Evolutionary conservation across 2,888 invertebrate genomes (phyloP), one percentile per base, ranked within the genome.

Genomic region (Maniola hyperantus): DNA sequence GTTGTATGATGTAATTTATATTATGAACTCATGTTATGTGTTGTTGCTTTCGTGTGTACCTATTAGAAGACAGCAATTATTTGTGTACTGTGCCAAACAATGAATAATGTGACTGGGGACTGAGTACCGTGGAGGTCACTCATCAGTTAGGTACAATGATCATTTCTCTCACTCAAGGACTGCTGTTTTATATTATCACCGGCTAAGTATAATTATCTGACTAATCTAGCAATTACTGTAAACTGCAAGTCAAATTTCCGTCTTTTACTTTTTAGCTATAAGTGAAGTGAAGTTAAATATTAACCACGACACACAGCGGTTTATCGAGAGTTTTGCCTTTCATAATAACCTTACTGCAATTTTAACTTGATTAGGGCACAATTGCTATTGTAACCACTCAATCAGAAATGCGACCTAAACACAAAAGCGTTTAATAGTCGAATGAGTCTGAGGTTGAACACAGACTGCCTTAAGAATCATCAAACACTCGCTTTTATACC

Each of bases 61-160:
- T n/a, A 20, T 50, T 48, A 34, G 8, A 44, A 48, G 34, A 55
- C 34, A 64, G 57, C 26, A 51, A 59, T 15, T 54, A 65, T 53
- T 54, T 44, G 59, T 55, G 44, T 54, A 54, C 65, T 64, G 36
- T 65, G 60, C 11, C 50, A 54, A 62, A 66, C 64, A 68, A 68
- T 67, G 42, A 51, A 26, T 50, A 61, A 57, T 71, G 72, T 69
- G 69, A 67, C 70, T 67, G 65, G 70, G 69, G 69, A 67, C 70
- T 67, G 65, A 71, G 68, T 58, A 70, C 58, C 74, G 64, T 71
- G 72, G 74, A 76, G 74, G 76, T 67, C 71, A 65, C 44, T 65
- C 59, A 51, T 42, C 18, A 59, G 33, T 39, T 55, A n/a, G n/a
- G n/a, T n/a, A 65, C 60, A 64, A 58, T 68, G 69, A 61, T 70